phyloP scores from a whole-genome alignment of 2,888 invertebrate species.

The Pyrrhia umbra region DNA sequence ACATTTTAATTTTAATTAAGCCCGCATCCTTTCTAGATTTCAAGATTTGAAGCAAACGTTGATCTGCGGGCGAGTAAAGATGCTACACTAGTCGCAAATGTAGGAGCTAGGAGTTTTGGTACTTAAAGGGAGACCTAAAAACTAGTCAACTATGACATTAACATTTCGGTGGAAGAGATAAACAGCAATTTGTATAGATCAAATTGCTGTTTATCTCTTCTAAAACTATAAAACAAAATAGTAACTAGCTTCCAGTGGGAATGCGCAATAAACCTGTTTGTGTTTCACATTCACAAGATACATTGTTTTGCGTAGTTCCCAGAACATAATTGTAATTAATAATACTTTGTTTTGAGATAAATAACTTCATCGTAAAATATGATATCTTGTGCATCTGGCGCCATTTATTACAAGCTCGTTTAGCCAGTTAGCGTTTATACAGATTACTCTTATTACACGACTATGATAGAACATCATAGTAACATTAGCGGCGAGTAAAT shows the following conservation, averaged over 20 bases:
- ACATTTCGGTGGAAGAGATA: too few species aligned
- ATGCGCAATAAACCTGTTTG: not conserved
- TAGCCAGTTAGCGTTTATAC: conserved; percentile 11
- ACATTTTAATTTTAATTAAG: too few species aligned
- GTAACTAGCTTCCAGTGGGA: not conserved
- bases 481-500: conserved; percentile 16
- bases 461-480: not conserved
- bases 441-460: not conserved
- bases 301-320: conserved; percentile 21
- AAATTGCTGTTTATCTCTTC: too few species aligned
- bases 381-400: conserved; percentile 29
- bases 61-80: too few species aligned
- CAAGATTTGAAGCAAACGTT: too few species aligned
- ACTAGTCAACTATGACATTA: too few species aligned
- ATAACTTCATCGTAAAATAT: conserved; percentile 45
- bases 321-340: conserved; percentile 13
- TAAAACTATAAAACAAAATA: too few species aligned
- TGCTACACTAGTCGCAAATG: too few species aligned
- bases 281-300: not conserved
- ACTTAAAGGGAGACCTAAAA: too few species aligned
- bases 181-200: too few species aligned
- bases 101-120: too few species aligned
- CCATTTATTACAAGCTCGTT: conserved; percentile 31
- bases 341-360: conserved; percentile 12
- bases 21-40: too few species aligned